A percentile compares a stretch with the other conserved stretches of the same genome.
Conservation (phyloP, 2,888 invertebrate genomes). For the Drosophila anomelani region DNA sequence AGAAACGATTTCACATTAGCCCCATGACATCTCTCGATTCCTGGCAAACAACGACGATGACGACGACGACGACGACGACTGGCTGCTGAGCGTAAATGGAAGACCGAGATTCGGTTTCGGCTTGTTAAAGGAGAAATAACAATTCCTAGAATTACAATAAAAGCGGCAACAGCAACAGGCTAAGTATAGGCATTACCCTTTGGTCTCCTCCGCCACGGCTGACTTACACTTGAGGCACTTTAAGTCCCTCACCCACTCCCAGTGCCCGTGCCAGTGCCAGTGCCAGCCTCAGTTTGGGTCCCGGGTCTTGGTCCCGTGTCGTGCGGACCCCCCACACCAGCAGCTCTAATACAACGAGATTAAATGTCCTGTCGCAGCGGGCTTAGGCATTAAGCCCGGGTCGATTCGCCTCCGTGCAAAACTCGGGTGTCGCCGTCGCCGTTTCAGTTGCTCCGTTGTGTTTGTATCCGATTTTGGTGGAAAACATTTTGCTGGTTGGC, state of each 20-base stretch:
- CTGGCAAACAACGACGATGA: constrained; percentile 25
- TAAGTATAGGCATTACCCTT: constrained; percentile 73
- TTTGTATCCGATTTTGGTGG: constrained; percentile 47
- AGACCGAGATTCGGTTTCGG: constrained; percentile 63
- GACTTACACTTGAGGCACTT: constrained; percentile 50
- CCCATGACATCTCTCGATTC: constrained; percentile 72
- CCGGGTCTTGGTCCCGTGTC: constrained; percentile 26
- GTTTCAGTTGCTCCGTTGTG: constrained; percentile 33
- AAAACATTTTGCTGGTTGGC: constrained; percentile 51
- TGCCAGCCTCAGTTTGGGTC: constrained; percentile 14
- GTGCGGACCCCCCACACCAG: constrained; percentile 28
- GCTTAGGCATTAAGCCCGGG: constrained; percentile 70
- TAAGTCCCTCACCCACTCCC: constrained; percentile 49
- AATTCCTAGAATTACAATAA: constrained; percentile 78
- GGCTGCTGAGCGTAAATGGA: constrained; percentile 35
- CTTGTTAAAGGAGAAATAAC: constrained; percentile 78
- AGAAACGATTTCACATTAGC: constrained; percentile 64
- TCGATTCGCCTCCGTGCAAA: constrained; percentile 52
- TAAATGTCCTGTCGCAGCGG: constrained; percentile 80
- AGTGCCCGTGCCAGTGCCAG: background rate
- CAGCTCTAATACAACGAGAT: constrained; percentile 72
- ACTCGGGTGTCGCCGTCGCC: constrained; percentile 22
- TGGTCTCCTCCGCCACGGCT: constrained; percentile 22
- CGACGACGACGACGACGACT: background rate
- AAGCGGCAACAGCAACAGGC: constrained; percentile 71